Conservation (phyloP, 2,888 invertebrate genomes). For the Boloria euphrosyne region DNA sequence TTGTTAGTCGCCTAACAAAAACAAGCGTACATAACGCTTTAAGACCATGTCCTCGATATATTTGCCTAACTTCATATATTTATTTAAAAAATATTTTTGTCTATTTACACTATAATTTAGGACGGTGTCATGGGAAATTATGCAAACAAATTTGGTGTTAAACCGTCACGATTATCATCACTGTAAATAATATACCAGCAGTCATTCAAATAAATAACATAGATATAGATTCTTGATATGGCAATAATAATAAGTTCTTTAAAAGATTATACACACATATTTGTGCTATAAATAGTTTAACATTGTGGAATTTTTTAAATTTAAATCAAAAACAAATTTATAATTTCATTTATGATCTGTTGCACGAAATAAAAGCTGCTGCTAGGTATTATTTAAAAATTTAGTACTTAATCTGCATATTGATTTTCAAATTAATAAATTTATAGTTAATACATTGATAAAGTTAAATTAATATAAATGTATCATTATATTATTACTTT, state of each 20-base stretch:
- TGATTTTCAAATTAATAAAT: too few relatives aligned
- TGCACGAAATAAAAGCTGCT: background rate
- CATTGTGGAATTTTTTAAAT: too few relatives aligned
- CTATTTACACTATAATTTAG: too few relatives aligned
- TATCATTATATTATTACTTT: too few relatives aligned
- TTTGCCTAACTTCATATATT: constrained; percentile 32
- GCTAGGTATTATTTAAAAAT: too few relatives aligned
- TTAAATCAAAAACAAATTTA: background rate
- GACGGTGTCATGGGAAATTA: constrained; percentile 26
- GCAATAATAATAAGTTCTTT: constrained; percentile 1
- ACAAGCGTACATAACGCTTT: background rate
- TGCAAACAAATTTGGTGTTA: constrained; percentile 45
- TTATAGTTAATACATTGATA: too few relatives aligned
- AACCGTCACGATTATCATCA: constrained; percentile 44
- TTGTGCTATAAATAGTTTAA: constrained; percentile 3
- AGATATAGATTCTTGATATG: background rate
- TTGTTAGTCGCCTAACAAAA: constrained; percentile 1
- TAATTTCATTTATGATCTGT: background rate
- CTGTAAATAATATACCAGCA: background rate
- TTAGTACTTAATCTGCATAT: too few relatives aligned
- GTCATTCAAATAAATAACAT: constrained; percentile 1
- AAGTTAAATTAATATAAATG: too few relatives aligned
- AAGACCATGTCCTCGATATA: constrained; percentile 22
- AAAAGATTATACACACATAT: background rate
- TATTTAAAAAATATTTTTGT: constrained; percentile 35